These are phyloP conservation scores for Eufriesea mexicana DNA, from an alignment of 1,140 invertebrate species.

Conservation along the genomic window DNA sequence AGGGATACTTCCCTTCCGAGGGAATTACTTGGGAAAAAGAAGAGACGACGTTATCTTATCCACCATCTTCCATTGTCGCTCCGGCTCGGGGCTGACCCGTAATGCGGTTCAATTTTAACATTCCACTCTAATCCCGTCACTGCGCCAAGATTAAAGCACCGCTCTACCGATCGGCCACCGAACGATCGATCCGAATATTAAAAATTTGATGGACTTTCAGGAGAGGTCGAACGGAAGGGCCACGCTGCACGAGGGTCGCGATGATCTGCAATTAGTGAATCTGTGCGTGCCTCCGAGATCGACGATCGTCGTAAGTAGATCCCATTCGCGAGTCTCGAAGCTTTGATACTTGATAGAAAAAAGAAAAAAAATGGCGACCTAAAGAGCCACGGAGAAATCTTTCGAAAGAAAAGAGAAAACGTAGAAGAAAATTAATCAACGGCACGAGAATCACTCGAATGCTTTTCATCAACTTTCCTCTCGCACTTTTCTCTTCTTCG, in stretches of 20 bases:
- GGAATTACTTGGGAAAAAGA: neutral
- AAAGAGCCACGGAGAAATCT: too few relatives aligned
- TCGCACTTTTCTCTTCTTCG: slow-evolving; percentile 17
- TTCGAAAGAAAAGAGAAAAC: neutral
- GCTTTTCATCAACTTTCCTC: neutral
- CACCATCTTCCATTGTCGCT: neutral
- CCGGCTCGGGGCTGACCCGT: neutral
- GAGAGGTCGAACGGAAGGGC: slow-evolving; percentile 76
- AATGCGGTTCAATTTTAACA: neutral
- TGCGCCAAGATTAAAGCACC: slow-evolving; percentile 1
- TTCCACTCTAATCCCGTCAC: slow-evolving; percentile 7
- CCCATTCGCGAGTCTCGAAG: slow-evolving; percentile 18
- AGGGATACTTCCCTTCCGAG: neutral
- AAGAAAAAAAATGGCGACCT: neutral
- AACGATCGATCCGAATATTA: slow-evolving; percentile 18
- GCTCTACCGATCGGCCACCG: neutral
- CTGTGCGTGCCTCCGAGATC: slow-evolving; percentile 76
- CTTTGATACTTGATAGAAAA: slow-evolving; percentile 10
- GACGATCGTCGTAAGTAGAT: slow-evolving; percentile 77
- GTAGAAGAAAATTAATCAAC: too few relatives aligned
- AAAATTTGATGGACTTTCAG: slow-evolving; percentile 78
- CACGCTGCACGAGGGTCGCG: slow-evolving; percentile 74
- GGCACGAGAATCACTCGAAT: neutral
- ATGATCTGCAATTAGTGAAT: slow-evolving; percentile 78
- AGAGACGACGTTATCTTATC: slow-evolving; percentile 22